phyloP scores from a whole-genome alignment of 2,797 vertebrate genomes.

The Anguilla megastoma region DNA sequence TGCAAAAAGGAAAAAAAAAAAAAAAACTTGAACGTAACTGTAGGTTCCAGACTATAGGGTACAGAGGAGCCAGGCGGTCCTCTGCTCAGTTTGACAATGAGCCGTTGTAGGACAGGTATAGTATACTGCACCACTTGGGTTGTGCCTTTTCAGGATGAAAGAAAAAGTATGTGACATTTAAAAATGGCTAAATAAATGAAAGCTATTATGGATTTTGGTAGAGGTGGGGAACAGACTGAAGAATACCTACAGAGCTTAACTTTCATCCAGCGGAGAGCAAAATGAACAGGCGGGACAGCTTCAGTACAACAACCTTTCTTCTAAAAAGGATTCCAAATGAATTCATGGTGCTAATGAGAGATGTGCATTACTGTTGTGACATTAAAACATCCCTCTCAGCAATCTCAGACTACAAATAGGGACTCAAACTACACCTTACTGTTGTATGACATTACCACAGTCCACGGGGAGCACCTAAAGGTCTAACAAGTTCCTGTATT shows the following conservation, averaged over 20 bases:
- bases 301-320: background rate
- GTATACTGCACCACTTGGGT: background rate
- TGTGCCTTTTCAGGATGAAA: background rate
- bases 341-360: conserved; percentile 51
- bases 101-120: background rate
- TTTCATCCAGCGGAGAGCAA: background rate
- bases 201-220: background rate
- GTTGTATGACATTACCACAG: conserved; percentile 37
- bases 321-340: conserved; percentile 3
- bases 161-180: background rate
- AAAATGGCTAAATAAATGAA: conserved; percentile 1
- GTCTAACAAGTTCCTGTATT: conserved; percentile 33
- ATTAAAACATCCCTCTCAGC: conserved; percentile 33
- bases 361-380: conserved; percentile 21
- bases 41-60: background rate
- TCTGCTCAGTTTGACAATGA: background rate
- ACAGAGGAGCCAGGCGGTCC: background rate
- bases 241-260: background rate
- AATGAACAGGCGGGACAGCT: background rate
- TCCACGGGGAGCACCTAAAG: conserved; percentile 39
- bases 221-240: background rate
- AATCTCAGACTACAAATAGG: background rate
- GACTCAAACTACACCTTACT: conserved; percentile 18
- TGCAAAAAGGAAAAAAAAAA: background rate
- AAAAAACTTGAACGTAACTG: background rate